Evolutionary conservation across 2,113 vertebrate species (phyloP).

Genomic region (Chrysochloris asiatica): DNA sequence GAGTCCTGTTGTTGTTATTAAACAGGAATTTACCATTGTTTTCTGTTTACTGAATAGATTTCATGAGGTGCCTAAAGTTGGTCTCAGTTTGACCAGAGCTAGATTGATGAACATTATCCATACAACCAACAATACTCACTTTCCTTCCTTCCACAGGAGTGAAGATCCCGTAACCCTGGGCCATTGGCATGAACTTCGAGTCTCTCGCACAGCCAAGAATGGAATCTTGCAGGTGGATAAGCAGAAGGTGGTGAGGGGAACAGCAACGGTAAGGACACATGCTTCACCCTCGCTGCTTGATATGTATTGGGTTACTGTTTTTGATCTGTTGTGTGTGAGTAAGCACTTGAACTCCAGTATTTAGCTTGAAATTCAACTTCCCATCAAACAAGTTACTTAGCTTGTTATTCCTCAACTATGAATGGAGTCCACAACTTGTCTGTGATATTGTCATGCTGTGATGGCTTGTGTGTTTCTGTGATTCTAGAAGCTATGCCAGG

Average conservation of each 20-base stretch:
- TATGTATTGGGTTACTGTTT: background rate
- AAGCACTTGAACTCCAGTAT: too few species aligned
- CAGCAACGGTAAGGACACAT: slow-evolving; percentile 89
- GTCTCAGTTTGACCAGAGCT: too few species aligned
- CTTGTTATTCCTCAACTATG: too few species aligned
- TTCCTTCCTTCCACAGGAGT: slow-evolving; percentile 86
- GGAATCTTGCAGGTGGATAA: slow-evolving; percentile 95
- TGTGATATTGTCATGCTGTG: too few species aligned
- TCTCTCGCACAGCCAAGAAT: slow-evolving; percentile 94
- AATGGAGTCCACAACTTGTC: too few species aligned
- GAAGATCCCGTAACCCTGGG: slow-evolving; percentile 89
- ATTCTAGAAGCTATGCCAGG: too few species aligned
- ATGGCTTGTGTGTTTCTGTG: too few species aligned
- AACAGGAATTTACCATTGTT: background rate
- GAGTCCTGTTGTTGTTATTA: background rate
- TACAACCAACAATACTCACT: background rate
- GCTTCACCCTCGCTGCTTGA: background rate
- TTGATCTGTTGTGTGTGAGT: background rate
- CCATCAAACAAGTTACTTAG: background rate
- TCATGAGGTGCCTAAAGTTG: background rate
- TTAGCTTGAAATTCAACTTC: background rate
- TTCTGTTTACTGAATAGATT: background rate
- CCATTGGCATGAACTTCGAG: slow-evolving; percentile 92
- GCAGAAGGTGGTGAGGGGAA: slow-evolving; percentile 91
- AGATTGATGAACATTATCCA: too few species aligned